Evolutionary conservation across 2,113 vertebrate genomes (phyloP).

Genomic region (Ornithorhynchus anatinus): DNA sequence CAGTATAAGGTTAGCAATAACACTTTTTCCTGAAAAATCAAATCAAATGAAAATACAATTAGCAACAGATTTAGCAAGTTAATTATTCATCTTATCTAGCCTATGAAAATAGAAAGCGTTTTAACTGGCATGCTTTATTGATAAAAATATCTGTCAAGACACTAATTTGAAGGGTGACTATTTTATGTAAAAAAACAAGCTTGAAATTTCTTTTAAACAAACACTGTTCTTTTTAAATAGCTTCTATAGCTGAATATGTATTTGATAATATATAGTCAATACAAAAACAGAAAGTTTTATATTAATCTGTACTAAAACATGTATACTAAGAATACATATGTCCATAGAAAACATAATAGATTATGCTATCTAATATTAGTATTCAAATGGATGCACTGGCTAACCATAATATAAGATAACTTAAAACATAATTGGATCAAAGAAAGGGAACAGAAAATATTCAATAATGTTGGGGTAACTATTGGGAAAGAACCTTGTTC

Average conservation of each 20-base stretch:
- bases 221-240: background rate
- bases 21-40: slow-evolving; percentile 19
- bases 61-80: slow-evolving; percentile 43
- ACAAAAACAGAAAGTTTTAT: too few species aligned
- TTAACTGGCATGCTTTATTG: slow-evolving; percentile 19
- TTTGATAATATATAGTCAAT: too few species aligned
- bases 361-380: too few species aligned
- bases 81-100: slow-evolving; percentile 26
- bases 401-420: slow-evolving; percentile 30
- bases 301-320: too few species aligned
- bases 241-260: slow-evolving; percentile 22
- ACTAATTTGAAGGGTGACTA: background rate
- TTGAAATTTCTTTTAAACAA: slow-evolving; percentile 9
- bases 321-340: too few species aligned
- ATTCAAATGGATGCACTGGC: background rate
- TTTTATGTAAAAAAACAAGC: background rate
- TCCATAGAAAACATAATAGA: too few species aligned
- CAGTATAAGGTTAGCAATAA: slow-evolving; percentile 29
- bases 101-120: slow-evolving; percentile 28
- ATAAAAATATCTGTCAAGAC: slow-evolving; percentile 12
- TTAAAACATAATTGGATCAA: background rate
- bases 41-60: slow-evolving; percentile 56
- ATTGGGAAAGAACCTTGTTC: background rate
- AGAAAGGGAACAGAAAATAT: slow-evolving; percentile 16
- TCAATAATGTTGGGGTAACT: slow-evolving; percentile 13